A percentile compares a stretch with the other conserved stretches of the same genome.
phyloP scores from a whole-genome alignment of 2,888 invertebrate genomes.

The Apamea sordens region DNA sequence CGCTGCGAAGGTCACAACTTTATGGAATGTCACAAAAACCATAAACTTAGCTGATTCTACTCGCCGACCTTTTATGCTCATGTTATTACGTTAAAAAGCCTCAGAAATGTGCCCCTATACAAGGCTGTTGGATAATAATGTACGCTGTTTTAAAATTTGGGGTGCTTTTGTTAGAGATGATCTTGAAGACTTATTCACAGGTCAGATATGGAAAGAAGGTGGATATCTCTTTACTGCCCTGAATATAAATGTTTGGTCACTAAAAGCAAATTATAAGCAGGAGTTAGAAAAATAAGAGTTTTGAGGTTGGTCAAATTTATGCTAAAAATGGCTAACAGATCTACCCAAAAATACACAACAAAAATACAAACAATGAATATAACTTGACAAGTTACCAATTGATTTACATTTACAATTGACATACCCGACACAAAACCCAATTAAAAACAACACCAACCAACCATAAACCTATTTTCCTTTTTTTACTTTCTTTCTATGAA shows the following conservation, averaged over 20 bases:
- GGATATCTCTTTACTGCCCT: too few species aligned
- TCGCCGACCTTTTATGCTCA: conserved; percentile 54
- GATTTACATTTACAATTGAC: too few species aligned
- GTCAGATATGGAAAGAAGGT: too few species aligned
- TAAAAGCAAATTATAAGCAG: neutral
- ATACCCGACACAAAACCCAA: neutral
- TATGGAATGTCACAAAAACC: conserved; percentile 57
- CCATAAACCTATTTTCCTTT: too few species aligned
- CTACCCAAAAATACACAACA: neutral
- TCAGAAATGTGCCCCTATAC: conserved; percentile 55
- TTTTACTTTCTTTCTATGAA: neutral
- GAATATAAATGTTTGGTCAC: neutral
- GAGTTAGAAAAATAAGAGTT: neutral
- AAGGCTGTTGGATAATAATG: conserved; percentile 58
- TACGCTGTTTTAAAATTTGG: conserved; percentile 43
- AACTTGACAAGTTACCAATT: neutral
- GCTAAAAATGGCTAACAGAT: neutral
- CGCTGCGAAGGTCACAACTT: conserved; percentile 47
- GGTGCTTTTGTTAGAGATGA: conserved; percentile 39
- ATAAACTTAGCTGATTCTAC: conserved; percentile 55
- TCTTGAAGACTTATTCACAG: neutral
- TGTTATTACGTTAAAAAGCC: conserved; percentile 65
- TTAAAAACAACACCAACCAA: neutral
- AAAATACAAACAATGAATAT: neutral
- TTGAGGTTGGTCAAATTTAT: neutral